Percentiles rank a stretch among this genome's conserved stretches.
Evolutionary conservation across 2,888 invertebrate species (phyloP).

Genomic region (Rhagonycha lutea): DNA sequence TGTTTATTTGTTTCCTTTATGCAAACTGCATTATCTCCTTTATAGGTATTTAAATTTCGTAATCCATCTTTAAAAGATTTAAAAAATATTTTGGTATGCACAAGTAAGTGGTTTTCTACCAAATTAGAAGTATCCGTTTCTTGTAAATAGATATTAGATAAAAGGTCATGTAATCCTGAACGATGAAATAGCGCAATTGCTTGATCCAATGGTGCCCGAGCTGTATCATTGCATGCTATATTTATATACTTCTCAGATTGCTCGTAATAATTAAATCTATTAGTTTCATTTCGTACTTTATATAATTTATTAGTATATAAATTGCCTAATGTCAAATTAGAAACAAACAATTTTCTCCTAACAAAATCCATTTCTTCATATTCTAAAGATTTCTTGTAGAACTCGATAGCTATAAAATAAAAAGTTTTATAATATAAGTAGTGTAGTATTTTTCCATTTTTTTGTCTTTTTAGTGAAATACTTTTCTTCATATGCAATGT

Average conservation of each 20-base stretch:
- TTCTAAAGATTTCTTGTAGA: no score
- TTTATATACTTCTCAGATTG: neutral
- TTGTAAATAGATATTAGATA: neutral
- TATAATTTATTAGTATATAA: neutral
- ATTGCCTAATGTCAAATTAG: no score
- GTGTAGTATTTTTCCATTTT: no score
- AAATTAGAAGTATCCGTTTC: neutral
- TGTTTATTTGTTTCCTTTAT: rapidly evolving
- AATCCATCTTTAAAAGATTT: neutral
- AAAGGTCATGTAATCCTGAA: neutral
- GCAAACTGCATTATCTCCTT: neutral
- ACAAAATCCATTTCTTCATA: no score
- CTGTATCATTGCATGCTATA: neutral
- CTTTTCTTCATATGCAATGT: no score
- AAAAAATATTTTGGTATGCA: rapidly evolving
- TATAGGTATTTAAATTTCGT: neutral
- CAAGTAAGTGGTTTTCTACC: neutral
- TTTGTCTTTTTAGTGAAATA: no score
- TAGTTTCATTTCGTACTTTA: neutral
- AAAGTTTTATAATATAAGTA: no score
- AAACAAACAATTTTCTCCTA: no score
- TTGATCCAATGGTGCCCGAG: neutral
- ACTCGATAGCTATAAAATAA: no score
- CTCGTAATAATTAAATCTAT: neutral
- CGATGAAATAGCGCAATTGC: neutral